Conservation (phyloP, 2,888 invertebrate species). For the Volucella inanis region DNA sequence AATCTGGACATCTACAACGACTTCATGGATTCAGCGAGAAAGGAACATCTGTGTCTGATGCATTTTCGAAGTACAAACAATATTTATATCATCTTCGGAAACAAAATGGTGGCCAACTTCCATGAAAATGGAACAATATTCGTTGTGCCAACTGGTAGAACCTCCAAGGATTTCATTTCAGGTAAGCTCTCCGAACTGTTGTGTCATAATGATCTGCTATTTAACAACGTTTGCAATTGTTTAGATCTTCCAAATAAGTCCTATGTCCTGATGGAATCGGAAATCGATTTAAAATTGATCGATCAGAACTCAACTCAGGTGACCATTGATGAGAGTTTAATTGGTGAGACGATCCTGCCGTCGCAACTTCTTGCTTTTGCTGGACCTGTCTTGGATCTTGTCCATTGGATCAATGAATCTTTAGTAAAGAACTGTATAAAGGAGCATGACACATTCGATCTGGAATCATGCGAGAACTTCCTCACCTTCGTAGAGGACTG, state of each 20-base stretch:
- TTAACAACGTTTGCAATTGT: slow-evolving; percentile 7
- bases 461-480: slow-evolving; percentile 80
- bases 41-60: slow-evolving; percentile 82
- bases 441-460: slow-evolving; percentile 77
- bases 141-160: slow-evolving; percentile 80
- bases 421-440: slow-evolving; percentile 80
- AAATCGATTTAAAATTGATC: slow-evolving; percentile 79
- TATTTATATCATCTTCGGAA: slow-evolving; percentile 81
- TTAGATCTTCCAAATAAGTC: slow-evolving; percentile 81
- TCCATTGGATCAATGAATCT: slow-evolving; percentile 81
- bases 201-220: no score
- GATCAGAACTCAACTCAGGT: slow-evolving; percentile 79
- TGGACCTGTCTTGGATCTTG: slow-evolving; percentile 80
- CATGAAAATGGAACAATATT: slow-evolving; percentile 82
- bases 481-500: slow-evolving; percentile 81
- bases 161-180: slow-evolving; percentile 78
- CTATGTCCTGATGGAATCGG: slow-evolving; percentile 81
- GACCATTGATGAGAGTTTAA: slow-evolving; percentile 78
- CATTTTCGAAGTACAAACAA: slow-evolving; percentile 81
- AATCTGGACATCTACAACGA: slow-evolving; percentile 81
- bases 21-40: slow-evolving; percentile 81
- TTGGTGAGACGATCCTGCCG: slow-evolving; percentile 80
- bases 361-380: slow-evolving; percentile 80
- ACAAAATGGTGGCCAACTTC: slow-evolving; percentile 80
- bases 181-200: slow-evolving; percentile 76